Evolutionary conservation across 2,888 invertebrate genomes (phyloP).

Genomic region (Sarcophaga subvicina): DNA sequence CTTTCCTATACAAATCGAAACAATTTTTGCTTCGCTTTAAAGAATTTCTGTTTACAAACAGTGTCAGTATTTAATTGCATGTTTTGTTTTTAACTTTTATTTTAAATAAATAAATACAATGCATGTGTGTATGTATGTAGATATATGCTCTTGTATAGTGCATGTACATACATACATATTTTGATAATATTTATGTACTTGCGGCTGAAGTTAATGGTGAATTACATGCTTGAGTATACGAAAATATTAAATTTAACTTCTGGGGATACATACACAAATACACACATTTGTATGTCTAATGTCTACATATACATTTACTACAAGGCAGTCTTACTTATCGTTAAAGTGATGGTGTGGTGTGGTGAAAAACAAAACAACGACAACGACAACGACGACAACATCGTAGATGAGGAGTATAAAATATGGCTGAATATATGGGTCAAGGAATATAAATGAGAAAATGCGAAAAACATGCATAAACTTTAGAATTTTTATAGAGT

Average conservation of each 20-base stretch:
- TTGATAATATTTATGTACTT: slow-evolving; percentile 20
- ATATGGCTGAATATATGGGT: slow-evolving; percentile 17
- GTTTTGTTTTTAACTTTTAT: not conserved
- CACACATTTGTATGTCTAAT: not conserved
- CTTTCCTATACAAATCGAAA: not conserved
- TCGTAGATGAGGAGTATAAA: not conserved
- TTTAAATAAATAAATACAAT: not conserved
- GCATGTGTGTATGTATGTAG: not conserved
- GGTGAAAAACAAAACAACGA: not conserved
- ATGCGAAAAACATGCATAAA: slow-evolving; percentile 10
- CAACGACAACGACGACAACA: not conserved
- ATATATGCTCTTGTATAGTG: not conserved
- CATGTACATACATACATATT: not conserved
- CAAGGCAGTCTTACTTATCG: slow-evolving; percentile 1
- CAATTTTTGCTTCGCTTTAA: slow-evolving; percentile 6
- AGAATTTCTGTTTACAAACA: not conserved
- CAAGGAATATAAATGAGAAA: slow-evolving; percentile 33
- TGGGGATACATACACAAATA: not conserved
- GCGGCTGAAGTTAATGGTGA: slow-evolving; percentile 35
- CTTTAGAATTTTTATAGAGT: slow-evolving; percentile 2
- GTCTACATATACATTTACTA: not conserved
- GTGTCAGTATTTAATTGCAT: not conserved
- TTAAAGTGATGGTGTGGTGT: not conserved
- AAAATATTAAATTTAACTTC: slow-evolving; percentile 33
- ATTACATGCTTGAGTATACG: slow-evolving; percentile 32